Evolutionary conservation across 2,797 vertebrate species (phyloP), one percentile per base, ranked within the genome.

Genomic region (Coilia nasus): DNA sequence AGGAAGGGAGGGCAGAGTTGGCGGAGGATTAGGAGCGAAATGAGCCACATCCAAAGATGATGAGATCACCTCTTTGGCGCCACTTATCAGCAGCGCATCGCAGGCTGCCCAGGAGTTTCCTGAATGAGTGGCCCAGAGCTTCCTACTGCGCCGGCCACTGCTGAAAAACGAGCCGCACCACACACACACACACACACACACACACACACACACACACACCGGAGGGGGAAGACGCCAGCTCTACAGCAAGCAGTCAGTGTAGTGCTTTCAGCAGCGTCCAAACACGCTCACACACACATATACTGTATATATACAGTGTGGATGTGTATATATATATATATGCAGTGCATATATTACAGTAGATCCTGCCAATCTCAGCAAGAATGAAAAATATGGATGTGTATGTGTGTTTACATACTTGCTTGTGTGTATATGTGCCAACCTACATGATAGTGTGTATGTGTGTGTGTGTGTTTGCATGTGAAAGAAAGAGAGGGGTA

Each of bases 31-130:
- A 64, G 50, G 75, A 56, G 41, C 35, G 83, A 90, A 86, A 89
- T 84, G 87, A 82, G 83, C 83, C 81, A 23, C 86, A 88, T 88
- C 88, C 87, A 89, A 84, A 88, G 85, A 90, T 85, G 54, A 81
- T 87, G 87, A 90, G 85, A 85, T 90, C 86, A 87, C 71, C 62
- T 46, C 23, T 28, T 85, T 91, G 95, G 94, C 93, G 93, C 94
- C 93, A 90, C 93, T 94, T 95, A 95, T 95, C 94, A 92, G 88
- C 81, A 84, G 91, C 86, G 92, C 92, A 96, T 96, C 95, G 95
- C 91, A 90, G 92, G 91, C 91, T 93, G 91, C 93, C 90, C 92
- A 90, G 90, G 94, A 93, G 93, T 94, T 94, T 95, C 93, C 94
- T 93, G 90, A 89, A 91, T 84, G 75, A 60, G 89, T 88, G 19